These are phyloP conservation scores for Procavia capensis DNA, from an alignment of 2,113 vertebrate genomes.

Conservation along the genomic window DNA sequence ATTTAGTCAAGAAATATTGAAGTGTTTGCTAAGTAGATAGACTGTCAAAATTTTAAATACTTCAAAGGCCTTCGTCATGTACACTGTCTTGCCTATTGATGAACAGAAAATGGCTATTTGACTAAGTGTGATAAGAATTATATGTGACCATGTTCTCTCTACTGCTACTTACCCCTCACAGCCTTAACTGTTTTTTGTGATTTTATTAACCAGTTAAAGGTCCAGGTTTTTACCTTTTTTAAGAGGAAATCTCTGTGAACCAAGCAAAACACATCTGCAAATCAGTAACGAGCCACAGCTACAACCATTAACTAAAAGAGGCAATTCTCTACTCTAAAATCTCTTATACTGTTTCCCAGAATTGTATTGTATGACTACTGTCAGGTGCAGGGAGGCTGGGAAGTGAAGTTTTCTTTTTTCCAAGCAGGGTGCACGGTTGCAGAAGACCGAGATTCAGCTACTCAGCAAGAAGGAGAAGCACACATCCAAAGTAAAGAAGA, in stretches of 20 bases:
- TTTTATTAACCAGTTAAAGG: constrained; percentile 41
- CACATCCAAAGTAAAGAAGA: neutral
- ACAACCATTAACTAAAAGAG: neutral
- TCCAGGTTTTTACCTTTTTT: constrained; percentile 1
- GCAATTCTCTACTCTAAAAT: neutral
- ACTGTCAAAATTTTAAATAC: neutral
- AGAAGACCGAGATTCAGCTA: neutral
- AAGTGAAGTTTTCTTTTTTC: neutral
- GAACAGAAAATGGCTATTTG: neutral
- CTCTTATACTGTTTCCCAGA: neutral
- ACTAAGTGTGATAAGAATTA: neutral
- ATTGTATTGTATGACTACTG: neutral
- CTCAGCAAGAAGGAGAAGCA: neutral
- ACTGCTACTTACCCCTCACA: neutral
- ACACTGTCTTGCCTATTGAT: neutral
- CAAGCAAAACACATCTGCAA: neutral
- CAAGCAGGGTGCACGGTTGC: neutral
- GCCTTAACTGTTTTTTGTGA: neutral
- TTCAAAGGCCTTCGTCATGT: neutral
- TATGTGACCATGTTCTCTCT: neutral
- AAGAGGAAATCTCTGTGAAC: neutral
- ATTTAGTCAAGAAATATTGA: neutral
- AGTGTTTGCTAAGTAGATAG: neutral
- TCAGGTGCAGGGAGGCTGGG: neutral
- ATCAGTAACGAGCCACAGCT: neutral